Conservation (phyloP, 2,888 invertebrate genomes). For the Polydrusus pterygomalis region DNA sequence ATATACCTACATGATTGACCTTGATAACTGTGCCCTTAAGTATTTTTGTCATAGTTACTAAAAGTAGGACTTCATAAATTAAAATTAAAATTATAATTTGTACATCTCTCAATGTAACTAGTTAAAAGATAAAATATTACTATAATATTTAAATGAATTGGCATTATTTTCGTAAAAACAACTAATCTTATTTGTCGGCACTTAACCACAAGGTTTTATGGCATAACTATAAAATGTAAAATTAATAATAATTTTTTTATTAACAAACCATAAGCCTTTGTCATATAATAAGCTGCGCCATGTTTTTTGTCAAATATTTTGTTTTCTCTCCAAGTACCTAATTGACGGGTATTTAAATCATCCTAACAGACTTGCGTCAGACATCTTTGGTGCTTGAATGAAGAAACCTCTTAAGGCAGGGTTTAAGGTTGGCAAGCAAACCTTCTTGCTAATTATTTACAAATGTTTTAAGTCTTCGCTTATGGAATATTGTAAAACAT, state of each 20-base stretch:
- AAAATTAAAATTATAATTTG: too few relatives aligned
- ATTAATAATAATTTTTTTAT: conserved; percentile 29
- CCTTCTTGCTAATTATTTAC: too few relatives aligned
- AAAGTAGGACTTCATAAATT: too few relatives aligned
- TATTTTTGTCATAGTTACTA: too few relatives aligned
- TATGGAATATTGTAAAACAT: too few relatives aligned
- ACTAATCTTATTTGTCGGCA: conserved; percentile 20
- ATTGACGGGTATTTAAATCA: conserved; percentile 19
- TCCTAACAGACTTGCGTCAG: conserved; percentile 11
- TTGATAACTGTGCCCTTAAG: too few relatives aligned
- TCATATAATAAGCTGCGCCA: conserved; percentile 14
- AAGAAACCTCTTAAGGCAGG: conserved; percentile 19
- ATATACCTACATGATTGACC: too few relatives aligned
- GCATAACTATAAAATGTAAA: conserved; percentile 31
- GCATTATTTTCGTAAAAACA: neutral
- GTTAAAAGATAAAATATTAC: too few relatives aligned
- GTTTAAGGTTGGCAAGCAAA: conserved; percentile 17
- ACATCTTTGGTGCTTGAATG: conserved; percentile 18
- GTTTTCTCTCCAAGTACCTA: conserved; percentile 5
- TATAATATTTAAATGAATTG: too few relatives aligned
- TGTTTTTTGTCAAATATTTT: conserved; percentile 33
- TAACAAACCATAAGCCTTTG: conserved; percentile 21
- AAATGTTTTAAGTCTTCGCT: too few relatives aligned
- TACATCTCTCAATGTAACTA: too few relatives aligned
- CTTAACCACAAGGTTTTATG: conserved; percentile 21